Evolutionary conservation across 2,888 invertebrate species (phyloP).

Genomic region (Ophraella communa): DNA sequence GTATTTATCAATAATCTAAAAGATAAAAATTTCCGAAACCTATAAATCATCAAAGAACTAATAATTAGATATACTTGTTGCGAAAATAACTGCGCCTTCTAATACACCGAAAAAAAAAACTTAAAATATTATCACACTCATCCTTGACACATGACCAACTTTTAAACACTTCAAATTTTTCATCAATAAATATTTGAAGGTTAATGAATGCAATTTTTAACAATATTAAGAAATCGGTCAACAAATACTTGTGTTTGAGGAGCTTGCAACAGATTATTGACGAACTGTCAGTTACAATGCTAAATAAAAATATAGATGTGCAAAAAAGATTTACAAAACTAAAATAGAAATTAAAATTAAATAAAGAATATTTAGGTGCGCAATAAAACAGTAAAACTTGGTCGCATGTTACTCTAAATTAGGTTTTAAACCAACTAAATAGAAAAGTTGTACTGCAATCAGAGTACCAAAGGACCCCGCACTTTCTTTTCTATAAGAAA

Average conservation of each 20-base stretch:
- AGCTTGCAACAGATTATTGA: background rate
- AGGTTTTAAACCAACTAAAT: too few species aligned
- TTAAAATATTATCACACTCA: too few species aligned
- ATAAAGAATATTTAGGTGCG: too few species aligned
- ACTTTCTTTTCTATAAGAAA: too few species aligned
- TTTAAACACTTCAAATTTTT: background rate
- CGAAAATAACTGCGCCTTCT: background rate
- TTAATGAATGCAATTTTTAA: slow-evolving; percentile 4
- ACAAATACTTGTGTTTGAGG: slow-evolving; percentile 1
- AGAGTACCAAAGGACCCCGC: too few species aligned
- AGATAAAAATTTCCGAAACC: background rate
- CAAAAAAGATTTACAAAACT: too few species aligned
- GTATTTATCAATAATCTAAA: background rate
- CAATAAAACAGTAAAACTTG: too few species aligned
- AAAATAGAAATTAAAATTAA: too few species aligned
- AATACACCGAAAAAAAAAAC: background rate
- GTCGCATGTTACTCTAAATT: too few species aligned
- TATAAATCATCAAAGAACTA: background rate
- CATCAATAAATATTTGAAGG: background rate
- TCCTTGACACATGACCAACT: background rate
- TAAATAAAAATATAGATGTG: background rate
- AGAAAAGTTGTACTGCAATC: too few species aligned
- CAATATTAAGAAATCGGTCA: slow-evolving; percentile 1
- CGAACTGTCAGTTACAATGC: background rate
- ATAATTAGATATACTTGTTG: too few species aligned